These are phyloP conservation scores for Falco concolor DNA, from an alignment of 2,797 vertebrate genomes.

Conservation along the genomic window DNA sequence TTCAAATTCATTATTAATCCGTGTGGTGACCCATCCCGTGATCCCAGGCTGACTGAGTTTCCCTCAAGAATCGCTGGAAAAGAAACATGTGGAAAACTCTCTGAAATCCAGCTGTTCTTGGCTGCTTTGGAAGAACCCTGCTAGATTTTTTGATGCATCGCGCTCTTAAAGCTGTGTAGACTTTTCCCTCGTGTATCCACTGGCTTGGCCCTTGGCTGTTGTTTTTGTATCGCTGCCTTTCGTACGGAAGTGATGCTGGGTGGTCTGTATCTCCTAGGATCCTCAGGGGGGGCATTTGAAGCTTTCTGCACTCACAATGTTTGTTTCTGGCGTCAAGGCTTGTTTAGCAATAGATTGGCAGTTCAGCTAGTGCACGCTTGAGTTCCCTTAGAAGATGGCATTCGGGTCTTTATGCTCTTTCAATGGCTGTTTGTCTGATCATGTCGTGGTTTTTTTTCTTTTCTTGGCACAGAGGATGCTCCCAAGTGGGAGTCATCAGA, in stretches of 20 bases:
- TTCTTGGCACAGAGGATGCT: slow-evolving; percentile 81
- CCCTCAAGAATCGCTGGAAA: neutral
- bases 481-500: slow-evolving; percentile 87
- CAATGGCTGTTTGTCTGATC: neutral
- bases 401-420: neutral
- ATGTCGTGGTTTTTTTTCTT: neutral
- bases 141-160: accelerated
- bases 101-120: neutral
- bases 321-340: neutral
- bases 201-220: neutral
- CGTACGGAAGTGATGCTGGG: neutral
- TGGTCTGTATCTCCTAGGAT: neutral
- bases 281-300: neutral
- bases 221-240: neutral
- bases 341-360: neutral
- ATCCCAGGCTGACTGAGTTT: neutral
- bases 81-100: neutral
- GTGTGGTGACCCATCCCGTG: neutral
- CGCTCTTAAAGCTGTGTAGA: neutral
- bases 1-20: neutral
- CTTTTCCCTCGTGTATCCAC: accelerated
- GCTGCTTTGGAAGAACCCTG: neutral
- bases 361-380: neutral
- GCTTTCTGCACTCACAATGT: neutral
- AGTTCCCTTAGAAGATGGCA: neutral